Percentiles rank a stretch among this genome's conserved stretches.
Evolutionary conservation across 2,888 invertebrate species (phyloP).

Genomic region (Apocheima hispidaria): DNA sequence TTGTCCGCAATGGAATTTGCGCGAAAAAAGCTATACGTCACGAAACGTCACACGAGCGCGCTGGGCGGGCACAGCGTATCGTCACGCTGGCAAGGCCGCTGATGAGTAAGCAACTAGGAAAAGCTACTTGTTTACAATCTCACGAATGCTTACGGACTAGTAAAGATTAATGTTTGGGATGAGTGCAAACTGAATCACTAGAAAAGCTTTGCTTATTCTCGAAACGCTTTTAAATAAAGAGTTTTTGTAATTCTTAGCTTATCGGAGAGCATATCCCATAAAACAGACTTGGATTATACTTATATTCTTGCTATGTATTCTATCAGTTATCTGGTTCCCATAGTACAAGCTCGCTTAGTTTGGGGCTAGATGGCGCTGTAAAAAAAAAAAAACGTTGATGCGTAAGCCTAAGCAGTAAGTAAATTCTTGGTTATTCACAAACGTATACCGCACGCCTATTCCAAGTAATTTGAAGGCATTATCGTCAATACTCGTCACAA

Average conservation of each 20-base stretch:
- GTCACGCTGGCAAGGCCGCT: constrained; percentile 75
- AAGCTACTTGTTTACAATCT: constrained; percentile 59
- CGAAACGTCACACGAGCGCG: constrained; percentile 59
- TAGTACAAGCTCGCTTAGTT: too few species aligned
- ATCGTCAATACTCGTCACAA: constrained; percentile 44
- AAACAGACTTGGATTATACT: neutral
- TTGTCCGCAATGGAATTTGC: constrained; percentile 78
- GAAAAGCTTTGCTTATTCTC: constrained; percentile 2
- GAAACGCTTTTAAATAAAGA: neutral
- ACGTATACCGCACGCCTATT: constrained; percentile 39
- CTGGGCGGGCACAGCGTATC: constrained; percentile 61
- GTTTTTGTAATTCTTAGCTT: neutral
- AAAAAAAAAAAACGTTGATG: too few species aligned
- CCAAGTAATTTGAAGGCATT: constrained; percentile 37
- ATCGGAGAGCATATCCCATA: neutral
- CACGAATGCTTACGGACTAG: constrained; percentile 52
- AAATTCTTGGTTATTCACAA: constrained; percentile 43
- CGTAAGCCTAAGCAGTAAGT: neutral
- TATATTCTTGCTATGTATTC: neutral
- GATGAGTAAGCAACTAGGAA: constrained; percentile 52
- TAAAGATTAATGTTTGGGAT: constrained; percentile 44
- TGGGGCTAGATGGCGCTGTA: too few species aligned
- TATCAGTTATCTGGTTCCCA: too few species aligned
- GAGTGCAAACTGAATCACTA: constrained; percentile 26
- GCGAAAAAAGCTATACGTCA: constrained; percentile 82